Conservation (phyloP, 2,888 invertebrate genomes). For the Orthosia incerta region DNA sequence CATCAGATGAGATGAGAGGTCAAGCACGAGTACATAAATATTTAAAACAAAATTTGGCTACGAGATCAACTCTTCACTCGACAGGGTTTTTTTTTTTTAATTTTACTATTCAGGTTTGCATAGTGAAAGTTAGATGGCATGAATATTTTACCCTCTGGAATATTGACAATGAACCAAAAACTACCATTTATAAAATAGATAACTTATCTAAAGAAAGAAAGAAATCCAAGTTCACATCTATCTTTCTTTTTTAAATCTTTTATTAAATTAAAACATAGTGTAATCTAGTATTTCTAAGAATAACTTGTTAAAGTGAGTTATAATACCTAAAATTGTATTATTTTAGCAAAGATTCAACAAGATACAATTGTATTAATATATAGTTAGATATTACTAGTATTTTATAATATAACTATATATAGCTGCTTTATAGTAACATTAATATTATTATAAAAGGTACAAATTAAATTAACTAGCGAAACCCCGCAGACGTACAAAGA, state of each 20-base stretch:
- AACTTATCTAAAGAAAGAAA: too few relatives aligned
- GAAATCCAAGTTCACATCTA: too few relatives aligned
- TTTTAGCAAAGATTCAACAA: neutral
- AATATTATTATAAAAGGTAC: neutral
- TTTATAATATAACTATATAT: neutral
- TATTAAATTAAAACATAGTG: neutral
- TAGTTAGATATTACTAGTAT: neutral
- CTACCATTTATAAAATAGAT: too few relatives aligned
- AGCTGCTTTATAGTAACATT: constrained; percentile 2
- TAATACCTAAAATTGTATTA: neutral
- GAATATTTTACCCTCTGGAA: too few relatives aligned
- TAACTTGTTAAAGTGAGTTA: neutral
- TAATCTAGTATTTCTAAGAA: neutral
- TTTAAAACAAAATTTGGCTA: too few relatives aligned
- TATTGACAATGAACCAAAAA: too few relatives aligned
- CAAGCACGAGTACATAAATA: too few relatives aligned
- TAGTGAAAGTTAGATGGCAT: too few relatives aligned
- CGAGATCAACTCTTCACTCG: too few relatives aligned
- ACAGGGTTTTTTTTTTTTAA: too few relatives aligned
- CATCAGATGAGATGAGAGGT: too few relatives aligned
- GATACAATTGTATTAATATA: neutral
- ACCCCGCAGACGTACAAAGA: neutral
- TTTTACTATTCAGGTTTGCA: too few relatives aligned
- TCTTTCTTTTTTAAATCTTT: neutral
- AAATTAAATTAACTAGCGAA: neutral